A percentile compares a stretch with the other conserved stretches of the same genome.
Evolutionary conservation across 2,797 vertebrate species (phyloP).

Genomic region (Cyprinella venusta): DNA sequence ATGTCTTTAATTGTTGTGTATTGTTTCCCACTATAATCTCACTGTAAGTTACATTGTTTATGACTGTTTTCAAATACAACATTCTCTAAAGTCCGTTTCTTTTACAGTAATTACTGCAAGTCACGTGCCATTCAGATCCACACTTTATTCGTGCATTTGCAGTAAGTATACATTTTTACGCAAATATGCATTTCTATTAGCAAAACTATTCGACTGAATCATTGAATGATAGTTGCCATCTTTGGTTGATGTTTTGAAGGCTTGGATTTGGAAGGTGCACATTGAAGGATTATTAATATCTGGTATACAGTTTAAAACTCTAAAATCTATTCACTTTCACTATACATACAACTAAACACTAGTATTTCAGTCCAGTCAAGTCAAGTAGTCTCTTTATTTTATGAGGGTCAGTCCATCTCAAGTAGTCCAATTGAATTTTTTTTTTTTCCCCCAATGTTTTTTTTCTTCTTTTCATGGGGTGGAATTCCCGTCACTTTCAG

Average conservation of each 20-base stretch:
- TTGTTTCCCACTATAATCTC: not conserved
- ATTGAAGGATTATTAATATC: not conserved
- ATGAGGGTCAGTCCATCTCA: not conserved
- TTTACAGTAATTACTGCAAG: conserved; percentile 84
- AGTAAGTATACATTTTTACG: conserved; percentile 81
- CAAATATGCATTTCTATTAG: not conserved
- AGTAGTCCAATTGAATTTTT: not conserved
- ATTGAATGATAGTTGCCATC: not conserved
- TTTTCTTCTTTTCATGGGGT: too few species aligned
- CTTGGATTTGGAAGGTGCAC: not conserved
- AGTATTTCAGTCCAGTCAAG: too few species aligned
- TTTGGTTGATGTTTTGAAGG: not conserved
- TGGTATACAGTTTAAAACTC: not conserved
- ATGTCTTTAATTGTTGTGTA: not conserved
- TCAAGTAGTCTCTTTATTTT: not conserved
- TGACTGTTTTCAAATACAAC: not conserved
- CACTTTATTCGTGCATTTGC: conserved; percentile 85
- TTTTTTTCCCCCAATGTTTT: too few species aligned
- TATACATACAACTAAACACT: not conserved
- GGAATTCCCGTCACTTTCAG: not conserved
- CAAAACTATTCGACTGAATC: not conserved
- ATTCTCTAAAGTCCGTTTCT: conserved; percentile 17
- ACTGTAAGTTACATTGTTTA: not conserved
- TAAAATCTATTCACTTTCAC: not conserved
- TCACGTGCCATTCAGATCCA: conserved; percentile 81